Percentiles rank a stretch among this genome's conserved stretches.
Conservation (phyloP, 2,888 invertebrate species). For the Hirudinaria manillensis region DNA sequence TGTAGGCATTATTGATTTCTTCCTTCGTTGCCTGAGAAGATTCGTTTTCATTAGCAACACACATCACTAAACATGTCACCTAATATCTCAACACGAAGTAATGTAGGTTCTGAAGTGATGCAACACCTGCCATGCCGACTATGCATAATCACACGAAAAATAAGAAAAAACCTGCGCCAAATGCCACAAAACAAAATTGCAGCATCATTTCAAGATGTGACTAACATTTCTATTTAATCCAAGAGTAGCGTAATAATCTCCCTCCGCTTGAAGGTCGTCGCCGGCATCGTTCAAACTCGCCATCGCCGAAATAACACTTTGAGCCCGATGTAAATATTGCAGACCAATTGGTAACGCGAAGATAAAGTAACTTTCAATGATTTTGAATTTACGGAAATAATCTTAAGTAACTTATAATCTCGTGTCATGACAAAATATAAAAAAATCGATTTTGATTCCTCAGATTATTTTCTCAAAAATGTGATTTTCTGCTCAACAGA, state of each 20-base stretch:
- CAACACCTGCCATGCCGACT: no score
- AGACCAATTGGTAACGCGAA: not conserved
- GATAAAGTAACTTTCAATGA: no score
- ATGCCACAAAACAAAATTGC: not conserved
- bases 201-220: not conserved
- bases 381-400: no score
- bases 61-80: not conserved
- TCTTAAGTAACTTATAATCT: no score
- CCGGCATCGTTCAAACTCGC: conserved; percentile 34
- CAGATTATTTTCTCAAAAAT: no score
- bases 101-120: not conserved
- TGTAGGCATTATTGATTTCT: conserved; percentile 87
- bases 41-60: not conserved
- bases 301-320: conserved; percentile 5
- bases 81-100: not conserved
- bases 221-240: conserved; percentile 35
- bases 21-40: conserved; percentile 73
- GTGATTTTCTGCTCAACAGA: no score
- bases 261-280: conserved; percentile 37
- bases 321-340: not conserved
- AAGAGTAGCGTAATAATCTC: conserved; percentile 41
- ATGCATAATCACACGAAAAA: not conserved
- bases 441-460: no score
- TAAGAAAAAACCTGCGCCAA: not conserved
- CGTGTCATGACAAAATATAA: no score